phyloP scores from a whole-genome alignment of 2,797 vertebrate species.

The Netta rufina region DNA sequence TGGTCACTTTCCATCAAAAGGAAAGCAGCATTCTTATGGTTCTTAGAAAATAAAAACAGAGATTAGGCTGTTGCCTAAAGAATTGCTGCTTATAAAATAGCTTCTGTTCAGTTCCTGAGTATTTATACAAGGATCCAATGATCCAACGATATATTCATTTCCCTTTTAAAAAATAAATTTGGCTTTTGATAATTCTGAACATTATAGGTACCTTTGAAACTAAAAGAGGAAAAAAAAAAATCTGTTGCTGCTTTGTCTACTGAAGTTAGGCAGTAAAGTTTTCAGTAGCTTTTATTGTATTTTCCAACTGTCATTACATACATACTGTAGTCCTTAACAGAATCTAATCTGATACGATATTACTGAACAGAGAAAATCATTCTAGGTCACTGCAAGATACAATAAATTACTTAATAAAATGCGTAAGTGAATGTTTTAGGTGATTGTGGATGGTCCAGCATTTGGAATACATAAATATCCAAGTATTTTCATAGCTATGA shows the following conservation, averaged over 20 bases:
- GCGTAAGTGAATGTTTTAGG: background rate
- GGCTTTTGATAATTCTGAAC: background rate
- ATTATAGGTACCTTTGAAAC: background rate
- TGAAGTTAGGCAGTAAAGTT: background rate
- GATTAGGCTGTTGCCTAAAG: slow-evolving; percentile 21
- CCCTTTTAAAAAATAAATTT: background rate
- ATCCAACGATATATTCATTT: background rate
- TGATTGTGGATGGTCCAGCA: background rate
- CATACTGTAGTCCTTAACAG: background rate
- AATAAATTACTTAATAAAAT: background rate
- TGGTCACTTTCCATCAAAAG: slow-evolving; percentile 89
- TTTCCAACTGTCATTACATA: background rate
- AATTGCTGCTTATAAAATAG: slow-evolving; percentile 28
- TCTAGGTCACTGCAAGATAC: background rate
- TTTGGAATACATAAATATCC: background rate
- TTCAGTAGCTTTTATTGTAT: background rate
- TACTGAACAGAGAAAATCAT: background rate
- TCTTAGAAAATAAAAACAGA: slow-evolving; percentile 78
- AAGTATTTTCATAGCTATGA: background rate
- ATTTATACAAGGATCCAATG: background rate
- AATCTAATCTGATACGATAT: background rate
- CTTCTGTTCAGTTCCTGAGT: background rate
- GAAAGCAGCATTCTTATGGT: slow-evolving; percentile 84
- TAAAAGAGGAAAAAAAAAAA: background rate
- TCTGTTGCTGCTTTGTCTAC: background rate